Base-by-base conservation (phyloP, 2,888 invertebrate genomes). In the Spodoptera exigua region DNA sequence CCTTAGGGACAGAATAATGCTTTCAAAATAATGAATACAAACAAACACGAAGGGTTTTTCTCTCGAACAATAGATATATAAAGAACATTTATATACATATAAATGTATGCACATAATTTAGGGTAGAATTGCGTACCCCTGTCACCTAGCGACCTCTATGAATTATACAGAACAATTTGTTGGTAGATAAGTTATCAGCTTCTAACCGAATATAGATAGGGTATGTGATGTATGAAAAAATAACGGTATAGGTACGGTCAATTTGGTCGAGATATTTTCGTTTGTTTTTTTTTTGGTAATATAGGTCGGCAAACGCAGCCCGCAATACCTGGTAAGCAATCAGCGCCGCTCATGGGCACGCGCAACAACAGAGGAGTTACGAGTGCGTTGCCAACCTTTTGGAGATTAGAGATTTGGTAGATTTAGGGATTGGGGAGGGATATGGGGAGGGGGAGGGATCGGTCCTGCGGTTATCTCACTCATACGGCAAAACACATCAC, bases 91-190 rank as follows among this genome's bases (percentile, higher is more conserved):
- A 57, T 76, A 71, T 76, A 57, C 74, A 71, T 76, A 80, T 48
- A 74, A 82, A 84, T 82, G 71, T 85, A 87, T 86, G 87, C 82
- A 84, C 86, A 89, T 87, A 89, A 87, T 87, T 87, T 86, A 78
- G 72, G 75, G 68, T 56, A 70, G 78, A 82, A 83, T 81, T 79
- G 82, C 81, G 80, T 76, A 83, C 84, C 89, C 88, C 82, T 85
- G 87, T 88, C 87, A 88, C 89, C 89, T 87, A 82, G 77, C 59
- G 69, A 80, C 87, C 89, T 82, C 84, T 81, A 89, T 90, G 89
- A 89, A 90, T 89, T 89, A 89, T 87, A 89, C 89, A 86, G 74
- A 76, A 80, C 86, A 85, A 89, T 89, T 89, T 89, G 89, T 86
- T 84, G 79, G 61, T 66, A 83, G 85, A 87, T 85, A 89, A 85